phyloP scores from a whole-genome alignment of 1,140 invertebrate species.

The Agraylea sexmaculata region DNA sequence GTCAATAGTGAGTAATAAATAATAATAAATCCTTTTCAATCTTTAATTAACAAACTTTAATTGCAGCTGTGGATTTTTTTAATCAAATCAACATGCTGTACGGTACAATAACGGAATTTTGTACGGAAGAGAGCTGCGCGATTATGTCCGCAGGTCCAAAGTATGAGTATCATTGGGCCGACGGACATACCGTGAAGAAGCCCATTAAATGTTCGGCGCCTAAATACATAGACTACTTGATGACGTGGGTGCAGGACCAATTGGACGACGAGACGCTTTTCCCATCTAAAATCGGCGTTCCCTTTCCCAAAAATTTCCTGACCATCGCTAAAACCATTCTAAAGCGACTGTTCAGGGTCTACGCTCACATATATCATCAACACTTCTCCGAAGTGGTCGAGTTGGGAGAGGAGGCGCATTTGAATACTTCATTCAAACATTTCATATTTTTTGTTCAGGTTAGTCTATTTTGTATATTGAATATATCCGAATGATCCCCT shows the following conservation, averaged over 20 bases:
- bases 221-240: constrained; percentile 98
- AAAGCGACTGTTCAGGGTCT: constrained; percentile 95
- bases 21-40: constrained; percentile 1
- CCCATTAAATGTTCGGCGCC: constrained; percentile 99
- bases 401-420: constrained; percentile 95
- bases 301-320: constrained; percentile 97
- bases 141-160: constrained; percentile 97
- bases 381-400: constrained; percentile 97
- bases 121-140: constrained; percentile 93
- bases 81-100: constrained; percentile 99
- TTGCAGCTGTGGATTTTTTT: constrained; percentile 95
- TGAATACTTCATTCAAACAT: constrained; percentile 99
- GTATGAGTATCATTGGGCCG: constrained; percentile 99
- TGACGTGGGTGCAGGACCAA: constrained; percentile 99
- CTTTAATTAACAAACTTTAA: constrained; percentile 13
- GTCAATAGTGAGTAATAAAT: constrained; percentile 78
- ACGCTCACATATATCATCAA: constrained; percentile 99
- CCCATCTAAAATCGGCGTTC: constrained; percentile 98
- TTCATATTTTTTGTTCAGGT: constrained; percentile 99
- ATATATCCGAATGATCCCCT: too few species aligned
- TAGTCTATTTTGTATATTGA: too few species aligned
- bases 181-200: constrained; percentile 96
- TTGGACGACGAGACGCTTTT: constrained; percentile 97
- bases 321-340: constrained; percentile 96
- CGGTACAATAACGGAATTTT: constrained; percentile 98